These are phyloP conservation scores for Phoeniculus purpureus DNA, from an alignment of 2,797 vertebrate species.

Conservation along the genomic window DNA sequence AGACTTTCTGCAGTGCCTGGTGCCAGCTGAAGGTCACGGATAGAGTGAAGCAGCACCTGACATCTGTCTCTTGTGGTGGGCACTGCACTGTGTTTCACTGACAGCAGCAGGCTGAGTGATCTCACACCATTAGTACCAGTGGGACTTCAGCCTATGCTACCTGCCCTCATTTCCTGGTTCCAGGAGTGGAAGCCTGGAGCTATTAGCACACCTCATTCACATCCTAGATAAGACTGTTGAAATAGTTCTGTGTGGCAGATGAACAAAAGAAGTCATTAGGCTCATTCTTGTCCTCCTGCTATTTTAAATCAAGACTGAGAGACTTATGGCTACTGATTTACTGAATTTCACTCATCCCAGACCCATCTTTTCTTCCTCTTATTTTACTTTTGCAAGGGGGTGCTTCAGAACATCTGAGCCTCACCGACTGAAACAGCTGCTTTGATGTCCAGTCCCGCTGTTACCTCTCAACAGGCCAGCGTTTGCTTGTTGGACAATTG, in stretches of 20 bases:
- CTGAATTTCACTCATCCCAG: neutral
- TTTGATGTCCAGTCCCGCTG: constrained; percentile 47
- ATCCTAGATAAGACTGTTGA: constrained; percentile 31
- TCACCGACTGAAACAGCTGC: constrained; percentile 50
- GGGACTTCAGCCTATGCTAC: constrained; percentile 4
- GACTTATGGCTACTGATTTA: constrained; percentile 13
- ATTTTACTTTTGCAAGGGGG: constrained; percentile 9
- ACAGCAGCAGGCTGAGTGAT: constrained; percentile 46
- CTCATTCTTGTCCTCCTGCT: constrained; percentile 22
- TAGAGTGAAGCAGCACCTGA: constrained; percentile 19
- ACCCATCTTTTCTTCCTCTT: constrained; percentile 16
- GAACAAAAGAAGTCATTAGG: constrained; percentile 62
- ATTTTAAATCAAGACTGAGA: constrained; percentile 62
- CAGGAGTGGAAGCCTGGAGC: neutral
- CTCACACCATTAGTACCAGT: constrained; percentile 61
- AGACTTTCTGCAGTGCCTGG: neutral
- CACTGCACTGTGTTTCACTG: constrained; percentile 13
- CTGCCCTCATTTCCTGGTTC: neutral
- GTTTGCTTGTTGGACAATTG: constrained; percentile 40
- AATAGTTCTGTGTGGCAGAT: constrained; percentile 43
- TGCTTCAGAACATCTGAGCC: constrained; percentile 19
- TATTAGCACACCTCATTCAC: constrained; percentile 10
- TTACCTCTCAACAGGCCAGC: constrained; percentile 32
- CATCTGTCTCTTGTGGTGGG: constrained; percentile 38
- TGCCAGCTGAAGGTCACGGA: constrained; percentile 55